Percentiles rank a stretch among this genome's conserved stretches.
Evolutionary conservation across 2,113 vertebrate species (phyloP).

Genomic region (Sminthopsis crassicaudata): DNA sequence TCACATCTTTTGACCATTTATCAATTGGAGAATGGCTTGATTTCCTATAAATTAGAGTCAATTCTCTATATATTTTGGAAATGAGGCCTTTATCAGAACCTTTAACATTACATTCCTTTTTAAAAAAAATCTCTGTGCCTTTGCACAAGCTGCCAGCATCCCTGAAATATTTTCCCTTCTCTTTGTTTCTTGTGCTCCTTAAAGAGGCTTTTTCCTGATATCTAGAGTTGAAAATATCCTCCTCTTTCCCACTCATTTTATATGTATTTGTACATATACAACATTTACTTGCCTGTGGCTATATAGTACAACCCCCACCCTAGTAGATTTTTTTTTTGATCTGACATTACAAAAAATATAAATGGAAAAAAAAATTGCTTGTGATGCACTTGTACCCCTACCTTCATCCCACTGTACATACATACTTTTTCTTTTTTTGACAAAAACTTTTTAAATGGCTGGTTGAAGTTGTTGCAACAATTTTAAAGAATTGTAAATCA

Average conservation of each 20-base stretch:
- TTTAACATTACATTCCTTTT: background rate
- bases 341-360: background rate
- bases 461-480: background rate
- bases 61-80: no score
- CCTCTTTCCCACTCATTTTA: background rate
- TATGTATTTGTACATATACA: background rate
- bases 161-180: background rate
- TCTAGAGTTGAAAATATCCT: background rate
- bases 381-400: background rate
- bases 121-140: background rate
- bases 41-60: no score
- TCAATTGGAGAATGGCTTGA: no score
- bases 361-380: background rate
- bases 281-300: background rate
- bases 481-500: background rate
- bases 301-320: background rate
- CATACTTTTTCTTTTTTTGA: background rate
- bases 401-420: background rate
- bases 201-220: background rate
- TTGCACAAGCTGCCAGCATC: background rate
- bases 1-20: no score
- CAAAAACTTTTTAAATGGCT: background rate
- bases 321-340: background rate
- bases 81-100: no score
- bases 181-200: background rate